Evolutionary conservation across 2,797 vertebrate genomes (phyloP), one percentile per base, ranked within the genome.

Genomic region (Cuniculus paca): DNA sequence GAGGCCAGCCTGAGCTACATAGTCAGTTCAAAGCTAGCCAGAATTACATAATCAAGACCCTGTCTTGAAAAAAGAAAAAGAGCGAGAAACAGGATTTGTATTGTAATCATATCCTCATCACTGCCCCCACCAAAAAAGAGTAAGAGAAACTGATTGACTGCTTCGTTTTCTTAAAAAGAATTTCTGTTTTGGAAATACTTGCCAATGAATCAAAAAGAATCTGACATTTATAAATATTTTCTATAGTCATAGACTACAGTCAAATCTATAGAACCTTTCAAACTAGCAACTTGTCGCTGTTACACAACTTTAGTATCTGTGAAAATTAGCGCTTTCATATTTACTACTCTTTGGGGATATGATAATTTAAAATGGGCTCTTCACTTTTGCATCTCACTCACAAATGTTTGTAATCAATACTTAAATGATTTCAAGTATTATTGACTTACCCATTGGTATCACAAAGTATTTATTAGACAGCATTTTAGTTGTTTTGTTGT

Each of bases 401-500:
- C 61, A 87, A 91, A 36, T 75, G 48, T 75, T 36, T 56, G 19
- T 84, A 63, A 94, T 85, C 82, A 79, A 60, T 74, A 72, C 16
- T 65, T 91, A 34, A 74, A 6, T 36, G 50, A 79, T 79, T 60
- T 78, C 70, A 31, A 7, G 24, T 74, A 74, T 74, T 52, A 42
- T 2, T 77, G 39, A 77, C 8, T 65, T 74, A n/a, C 48, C 75
- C 10, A 78, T 90, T 79, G 86, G 60, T 60, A 79, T 80, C 42
- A 80, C 54, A n/a, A 79, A 60, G 78, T 77, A 54, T 5, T 34
- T 77, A 54, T 5, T 34, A 19, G 17, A 80, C 79, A 91, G 80
- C 48, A 34, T 89, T 92, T 94, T 77, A 77, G 79, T 79, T 96
- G 45, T 81, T 74, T 92, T 94, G 28, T 93, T 91, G 88, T 36